Evolutionary conservation across 2,888 invertebrate species (phyloP).

Genomic region (Rugalucina vietnamica): DNA sequence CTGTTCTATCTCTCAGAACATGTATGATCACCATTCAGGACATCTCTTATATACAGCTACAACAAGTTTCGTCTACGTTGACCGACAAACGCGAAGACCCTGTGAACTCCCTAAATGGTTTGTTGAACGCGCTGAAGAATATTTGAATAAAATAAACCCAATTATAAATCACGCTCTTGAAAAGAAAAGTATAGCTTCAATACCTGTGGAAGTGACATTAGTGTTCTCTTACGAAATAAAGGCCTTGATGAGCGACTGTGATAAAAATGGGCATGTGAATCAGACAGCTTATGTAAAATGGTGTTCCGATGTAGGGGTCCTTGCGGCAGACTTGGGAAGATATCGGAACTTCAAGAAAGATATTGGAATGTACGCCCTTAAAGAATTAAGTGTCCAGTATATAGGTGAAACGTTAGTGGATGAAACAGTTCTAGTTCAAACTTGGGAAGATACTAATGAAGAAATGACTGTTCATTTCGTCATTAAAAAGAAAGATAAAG

Average conservation of each 20-base stretch:
- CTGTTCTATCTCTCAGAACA: not conserved
- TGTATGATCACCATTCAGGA: slow-evolving; percentile 16
- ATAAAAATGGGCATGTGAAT: slow-evolving; percentile 43
- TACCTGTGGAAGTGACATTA: slow-evolving; percentile 22
- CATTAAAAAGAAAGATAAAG: slow-evolving; percentile 20
- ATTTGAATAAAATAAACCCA: not conserved
- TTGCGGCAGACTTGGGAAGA: slow-evolving; percentile 28
- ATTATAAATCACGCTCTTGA: not conserved
- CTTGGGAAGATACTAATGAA: slow-evolving; percentile 26
- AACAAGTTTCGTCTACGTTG: slow-evolving; percentile 22
- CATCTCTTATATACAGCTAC: not conserved
- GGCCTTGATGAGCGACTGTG: slow-evolving; percentile 48
- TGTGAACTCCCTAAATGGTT: slow-evolving; percentile 20
- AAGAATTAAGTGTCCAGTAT: slow-evolving; percentile 16
- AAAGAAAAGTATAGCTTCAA: slow-evolving; percentile 7
- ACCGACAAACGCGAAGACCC: slow-evolving; percentile 27
- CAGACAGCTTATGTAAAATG: slow-evolving; percentile 39
- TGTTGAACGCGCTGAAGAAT: not conserved
- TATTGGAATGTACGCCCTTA: slow-evolving; percentile 42
- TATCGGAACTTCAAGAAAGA: slow-evolving; percentile 36
- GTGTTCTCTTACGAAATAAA: slow-evolving; percentile 22
- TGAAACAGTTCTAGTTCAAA: slow-evolving; percentile 21
- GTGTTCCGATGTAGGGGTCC: slow-evolving; percentile 44
- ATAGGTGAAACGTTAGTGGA: slow-evolving; percentile 43
- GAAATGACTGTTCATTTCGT: slow-evolving; percentile 5